Conservation (phyloP, 2,888 invertebrate genomes). For the Epinotia demarniana region DNA sequence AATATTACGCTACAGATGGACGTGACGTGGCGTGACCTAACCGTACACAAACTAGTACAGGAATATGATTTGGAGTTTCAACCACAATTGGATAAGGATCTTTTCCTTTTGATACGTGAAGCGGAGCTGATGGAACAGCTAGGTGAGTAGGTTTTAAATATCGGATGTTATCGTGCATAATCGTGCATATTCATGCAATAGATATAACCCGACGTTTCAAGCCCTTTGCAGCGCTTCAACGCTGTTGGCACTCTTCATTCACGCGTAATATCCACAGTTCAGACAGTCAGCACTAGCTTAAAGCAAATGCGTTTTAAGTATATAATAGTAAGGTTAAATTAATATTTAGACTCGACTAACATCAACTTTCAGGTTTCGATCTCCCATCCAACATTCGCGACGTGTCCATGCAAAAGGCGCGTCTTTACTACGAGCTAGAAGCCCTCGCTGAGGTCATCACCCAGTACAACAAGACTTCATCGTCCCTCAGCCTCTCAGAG, state of each 20-base stretch:
- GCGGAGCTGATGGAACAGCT: slow-evolving; percentile 90
- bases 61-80: slow-evolving; percentile 88
- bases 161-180: too few species aligned
- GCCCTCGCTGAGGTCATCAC: slow-evolving; percentile 84
- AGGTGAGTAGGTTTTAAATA: slow-evolving; percentile 68
- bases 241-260: too few species aligned
- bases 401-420: slow-evolving; percentile 85
- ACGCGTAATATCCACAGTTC: too few species aligned
- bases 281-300: too few species aligned
- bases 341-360: not conserved
- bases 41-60: slow-evolving; percentile 87
- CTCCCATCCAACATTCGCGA: slow-evolving; percentile 81
- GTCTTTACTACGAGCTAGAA: slow-evolving; percentile 87
- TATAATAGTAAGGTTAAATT: too few species aligned
- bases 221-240: too few species aligned
- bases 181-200: too few species aligned
- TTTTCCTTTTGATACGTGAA: slow-evolving; percentile 89
- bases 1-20: slow-evolving; percentile 61
- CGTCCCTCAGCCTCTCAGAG: slow-evolving; percentile 89
- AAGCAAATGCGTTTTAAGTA: too few species aligned
- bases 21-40: slow-evolving; percentile 89
- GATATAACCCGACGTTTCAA: too few species aligned
- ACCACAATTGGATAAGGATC: slow-evolving; percentile 86
- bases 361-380: slow-evolving; percentile 62
- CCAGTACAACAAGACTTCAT: slow-evolving; percentile 87